phyloP scores from a whole-genome alignment of 2,113 vertebrate genomes.

The Anguilla rostrata region DNA sequence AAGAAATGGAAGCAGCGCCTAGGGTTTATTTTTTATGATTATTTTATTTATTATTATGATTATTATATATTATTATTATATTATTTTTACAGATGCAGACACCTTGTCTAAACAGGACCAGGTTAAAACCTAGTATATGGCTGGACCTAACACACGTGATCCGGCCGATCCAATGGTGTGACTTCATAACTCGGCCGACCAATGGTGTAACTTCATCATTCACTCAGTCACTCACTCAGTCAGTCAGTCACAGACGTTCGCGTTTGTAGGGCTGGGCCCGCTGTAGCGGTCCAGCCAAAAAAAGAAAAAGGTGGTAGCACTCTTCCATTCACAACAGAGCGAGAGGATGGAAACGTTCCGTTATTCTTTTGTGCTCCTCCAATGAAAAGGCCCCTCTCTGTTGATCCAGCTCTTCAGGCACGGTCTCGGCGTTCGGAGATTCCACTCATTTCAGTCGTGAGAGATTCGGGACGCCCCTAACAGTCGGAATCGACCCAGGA shows the following conservation, averaged over 20 bases:
- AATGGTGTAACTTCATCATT: too few relatives aligned
- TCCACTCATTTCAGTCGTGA: background rate
- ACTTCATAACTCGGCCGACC: too few relatives aligned
- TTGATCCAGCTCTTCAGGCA: background rate
- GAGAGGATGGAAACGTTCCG: background rate
- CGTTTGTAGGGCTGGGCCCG: too few relatives aligned
- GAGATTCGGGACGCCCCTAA: background rate
- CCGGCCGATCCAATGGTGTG: too few relatives aligned
- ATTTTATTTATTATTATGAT: background rate
- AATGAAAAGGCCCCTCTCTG: background rate
- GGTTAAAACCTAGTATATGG: too few relatives aligned
- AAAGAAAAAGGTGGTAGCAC: background rate
- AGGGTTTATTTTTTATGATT: background rate
- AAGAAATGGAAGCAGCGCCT: background rate
- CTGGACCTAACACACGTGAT: too few relatives aligned
- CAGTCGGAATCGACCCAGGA: background rate
- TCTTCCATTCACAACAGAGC: background rate
- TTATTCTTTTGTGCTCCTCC: background rate
- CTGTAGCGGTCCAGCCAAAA: background rate
- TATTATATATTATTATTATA: too few relatives aligned
- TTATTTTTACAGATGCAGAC: background rate
- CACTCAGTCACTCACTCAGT: too few relatives aligned
- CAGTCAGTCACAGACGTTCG: too few relatives aligned
- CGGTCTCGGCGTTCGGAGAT: background rate
- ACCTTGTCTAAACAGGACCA: too few relatives aligned